These are phyloP conservation scores for Hemicrepidius hirtus DNA, from an alignment of 2,888 invertebrate species.

Conservation along the genomic window DNA sequence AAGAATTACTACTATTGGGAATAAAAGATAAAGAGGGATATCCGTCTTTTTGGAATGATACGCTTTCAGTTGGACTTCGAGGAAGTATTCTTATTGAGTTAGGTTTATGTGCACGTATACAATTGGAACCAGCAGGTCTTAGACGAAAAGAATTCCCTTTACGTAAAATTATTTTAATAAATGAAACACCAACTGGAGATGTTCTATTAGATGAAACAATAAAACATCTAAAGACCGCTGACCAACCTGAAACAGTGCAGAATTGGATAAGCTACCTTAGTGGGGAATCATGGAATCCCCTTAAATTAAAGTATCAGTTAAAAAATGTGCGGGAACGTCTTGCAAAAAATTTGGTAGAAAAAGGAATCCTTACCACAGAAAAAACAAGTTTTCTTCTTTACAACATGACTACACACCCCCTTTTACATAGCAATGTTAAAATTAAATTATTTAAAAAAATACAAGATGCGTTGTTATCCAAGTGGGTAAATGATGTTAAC, in stretches of 20 bases:
- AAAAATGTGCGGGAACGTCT: slow-evolving; percentile 98
- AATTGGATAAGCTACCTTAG: slow-evolving; percentile 99
- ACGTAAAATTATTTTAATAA: slow-evolving; percentile 87
- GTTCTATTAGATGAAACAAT: slow-evolving; percentile 95
- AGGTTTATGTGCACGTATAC: slow-evolving; percentile 93
- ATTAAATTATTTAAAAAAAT: slow-evolving; percentile 97
- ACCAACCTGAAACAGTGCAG: slow-evolving; percentile 97
- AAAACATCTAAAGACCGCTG: slow-evolving; percentile 98
- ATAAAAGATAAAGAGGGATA: slow-evolving; percentile 99
- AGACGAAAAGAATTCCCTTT: slow-evolving; percentile 91
- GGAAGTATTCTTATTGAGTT: slow-evolving; percentile 99
- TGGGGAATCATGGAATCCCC: slow-evolving; percentile 99
- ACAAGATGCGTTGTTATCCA: slow-evolving; percentile 96
- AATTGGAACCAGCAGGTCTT: slow-evolving; percentile 97
- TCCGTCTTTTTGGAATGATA: slow-evolving; percentile 99
- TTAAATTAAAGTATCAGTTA: slow-evolving; percentile 97
- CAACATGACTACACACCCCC: slow-evolving; percentile 99
- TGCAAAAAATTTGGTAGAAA: slow-evolving; percentile 99
- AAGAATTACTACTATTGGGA: slow-evolving; percentile 97
- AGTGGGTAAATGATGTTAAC: slow-evolving; percentile 97
- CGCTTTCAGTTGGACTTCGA: slow-evolving; percentile 98
- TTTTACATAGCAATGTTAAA: slow-evolving; percentile 96
- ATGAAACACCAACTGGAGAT: slow-evolving; percentile 96
- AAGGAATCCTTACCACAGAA: slow-evolving; percentile 98
- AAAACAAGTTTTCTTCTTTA: slow-evolving; percentile 99